Conservation (phyloP, 2,888 invertebrate species). For the Belgica antarctica region DNA sequence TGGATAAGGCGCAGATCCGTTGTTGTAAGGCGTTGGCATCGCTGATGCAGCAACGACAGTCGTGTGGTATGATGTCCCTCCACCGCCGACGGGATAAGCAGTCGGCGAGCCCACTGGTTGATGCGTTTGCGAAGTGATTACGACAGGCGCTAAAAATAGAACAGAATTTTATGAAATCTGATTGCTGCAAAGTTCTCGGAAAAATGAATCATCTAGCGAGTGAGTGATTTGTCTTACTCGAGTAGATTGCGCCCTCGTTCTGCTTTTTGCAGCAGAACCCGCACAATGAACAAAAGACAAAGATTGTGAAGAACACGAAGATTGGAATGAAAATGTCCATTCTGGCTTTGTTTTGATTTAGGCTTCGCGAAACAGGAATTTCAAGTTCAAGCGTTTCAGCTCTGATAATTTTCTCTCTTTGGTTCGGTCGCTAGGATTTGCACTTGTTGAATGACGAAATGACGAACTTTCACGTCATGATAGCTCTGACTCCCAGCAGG, state of each 20-base stretch:
- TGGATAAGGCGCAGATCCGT: not conserved
- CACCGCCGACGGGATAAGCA: not conserved
- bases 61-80: not conserved
- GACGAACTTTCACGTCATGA: too few species aligned
- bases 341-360: too few species aligned
- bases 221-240: conserved; percentile 27
- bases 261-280: conserved; percentile 34
- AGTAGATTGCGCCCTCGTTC: conserved; percentile 15
- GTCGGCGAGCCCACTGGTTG: not conserved
- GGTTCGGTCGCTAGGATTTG: too few species aligned
- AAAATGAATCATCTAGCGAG: not conserved
- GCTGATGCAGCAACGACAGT: not conserved
- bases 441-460: too few species aligned
- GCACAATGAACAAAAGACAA: conserved; percentile 30
- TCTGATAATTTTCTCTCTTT: too few species aligned
- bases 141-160: conserved; percentile 27
- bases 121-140: conserved; percentile 14
- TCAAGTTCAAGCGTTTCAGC: too few species aligned
- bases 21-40: not conserved
- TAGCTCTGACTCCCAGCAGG: too few species aligned
- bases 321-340: conserved; percentile 31
- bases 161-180: not conserved
- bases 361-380: too few species aligned
- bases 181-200: not conserved
- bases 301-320: conserved; percentile 7